phyloP scores from a whole-genome alignment of 2,888 invertebrate species.

The Eupithecia tripunctaria region DNA sequence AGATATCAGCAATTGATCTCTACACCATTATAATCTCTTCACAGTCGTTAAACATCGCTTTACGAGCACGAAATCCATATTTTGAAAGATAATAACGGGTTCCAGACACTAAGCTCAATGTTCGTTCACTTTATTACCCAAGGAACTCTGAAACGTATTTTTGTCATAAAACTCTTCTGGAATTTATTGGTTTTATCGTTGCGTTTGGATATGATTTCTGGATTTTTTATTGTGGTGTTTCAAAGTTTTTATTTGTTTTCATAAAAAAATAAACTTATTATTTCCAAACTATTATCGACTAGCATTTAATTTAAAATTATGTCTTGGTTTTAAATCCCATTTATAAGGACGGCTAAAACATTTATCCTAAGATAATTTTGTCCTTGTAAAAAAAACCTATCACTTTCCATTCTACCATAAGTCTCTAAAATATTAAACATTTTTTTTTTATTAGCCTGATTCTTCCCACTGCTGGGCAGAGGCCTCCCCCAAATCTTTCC shows the following conservation, averaged over 20 bases:
- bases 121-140: constrained; percentile 54
- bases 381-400: too few species aligned
- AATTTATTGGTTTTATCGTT: constrained; percentile 51
- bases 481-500: too few species aligned
- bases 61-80: constrained; percentile 60
- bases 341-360: too few species aligned
- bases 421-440: too few species aligned
- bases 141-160: constrained; percentile 47
- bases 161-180: constrained; percentile 51
- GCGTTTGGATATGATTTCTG: constrained; percentile 38
- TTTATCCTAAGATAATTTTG: too few species aligned
- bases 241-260: constrained; percentile 11
- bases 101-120: constrained; percentile 53
- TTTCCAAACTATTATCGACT: neutral
- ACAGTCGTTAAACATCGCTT: constrained; percentile 54
- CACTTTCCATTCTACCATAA: too few species aligned
- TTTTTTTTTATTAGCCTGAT: too few species aligned
- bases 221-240: constrained; percentile 18
- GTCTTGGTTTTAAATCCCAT: too few species aligned
- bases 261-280: neutral
- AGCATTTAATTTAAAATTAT: neutral
- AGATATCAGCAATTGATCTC: constrained; percentile 17
- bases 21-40: constrained; percentile 29
- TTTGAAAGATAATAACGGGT: constrained; percentile 60
- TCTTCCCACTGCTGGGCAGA: too few species aligned